Conservation (phyloP, 2,113 vertebrate species). For the Pelusios castaneus region DNA sequence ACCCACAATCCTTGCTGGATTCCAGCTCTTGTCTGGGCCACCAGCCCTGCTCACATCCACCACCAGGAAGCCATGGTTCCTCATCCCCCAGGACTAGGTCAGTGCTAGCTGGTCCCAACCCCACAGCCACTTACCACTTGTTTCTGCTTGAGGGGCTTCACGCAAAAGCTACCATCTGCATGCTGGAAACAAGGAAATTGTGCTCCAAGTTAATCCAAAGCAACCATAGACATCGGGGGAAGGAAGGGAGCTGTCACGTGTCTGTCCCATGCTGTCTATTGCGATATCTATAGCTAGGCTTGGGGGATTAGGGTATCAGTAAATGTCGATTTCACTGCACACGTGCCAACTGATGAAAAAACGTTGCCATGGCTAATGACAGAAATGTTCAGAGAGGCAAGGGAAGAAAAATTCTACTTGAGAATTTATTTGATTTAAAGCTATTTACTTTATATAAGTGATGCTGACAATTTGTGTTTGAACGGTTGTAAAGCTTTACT, state of each 20-base stretch:
- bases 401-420: neutral
- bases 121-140: slow-evolving; percentile 88
- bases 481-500: neutral
- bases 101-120: fast-evolving
- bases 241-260: neutral
- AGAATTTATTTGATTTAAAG: neutral
- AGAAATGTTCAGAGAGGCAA: neutral
- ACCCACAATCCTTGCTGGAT: neutral
- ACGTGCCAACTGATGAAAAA: neutral
- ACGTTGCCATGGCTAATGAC: neutral
- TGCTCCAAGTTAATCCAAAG: neutral
- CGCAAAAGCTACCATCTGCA: slow-evolving; percentile 93
- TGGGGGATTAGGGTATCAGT: neutral
- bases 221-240: neutral
- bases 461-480: neutral
- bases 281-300: neutral
- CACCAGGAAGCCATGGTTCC: neutral
- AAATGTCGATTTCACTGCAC: neutral
- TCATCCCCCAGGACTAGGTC: fast-evolving
- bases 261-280: neutral
- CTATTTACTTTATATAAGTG: neutral
- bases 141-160: slow-evolving; percentile 99
- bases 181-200: slow-evolving; percentile 79
- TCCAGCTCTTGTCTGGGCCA: neutral
- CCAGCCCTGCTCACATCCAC: neutral